Evolutionary conservation across 1,140 invertebrate genomes (phyloP).

Genomic region (Danaus plexippus): DNA sequence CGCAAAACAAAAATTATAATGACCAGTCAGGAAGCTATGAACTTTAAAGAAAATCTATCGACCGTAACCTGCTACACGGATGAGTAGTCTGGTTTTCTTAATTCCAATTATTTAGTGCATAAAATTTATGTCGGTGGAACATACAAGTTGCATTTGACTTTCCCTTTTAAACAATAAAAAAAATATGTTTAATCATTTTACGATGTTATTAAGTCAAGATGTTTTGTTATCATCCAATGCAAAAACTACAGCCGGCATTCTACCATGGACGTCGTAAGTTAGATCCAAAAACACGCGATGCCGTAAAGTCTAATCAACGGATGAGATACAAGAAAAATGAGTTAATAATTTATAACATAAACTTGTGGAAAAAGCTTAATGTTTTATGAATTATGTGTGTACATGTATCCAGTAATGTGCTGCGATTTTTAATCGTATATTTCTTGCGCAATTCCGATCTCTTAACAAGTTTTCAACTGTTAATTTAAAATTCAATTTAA

Average conservation of each 20-base stretch:
- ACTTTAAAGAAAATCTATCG: constrained; percentile 42
- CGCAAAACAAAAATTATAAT: constrained; percentile 32
- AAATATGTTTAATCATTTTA: too few species aligned
- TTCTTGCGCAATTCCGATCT: too few species aligned
- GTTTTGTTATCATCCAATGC: constrained; percentile 17
- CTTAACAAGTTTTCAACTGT: too few species aligned
- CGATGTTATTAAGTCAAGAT: too few species aligned
- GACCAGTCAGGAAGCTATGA: constrained; percentile 41
- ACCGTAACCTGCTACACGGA: constrained; percentile 37
- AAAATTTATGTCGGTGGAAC: constrained; percentile 17
- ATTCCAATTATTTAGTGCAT: constrained; percentile 23
- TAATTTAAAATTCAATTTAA: too few species aligned
- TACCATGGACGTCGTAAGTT: constrained; percentile 23
- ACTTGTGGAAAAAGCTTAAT: constrained; percentile 35
- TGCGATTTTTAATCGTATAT: constrained; percentile 15
- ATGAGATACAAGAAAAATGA: constrained; percentile 57
- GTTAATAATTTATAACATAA: constrained; percentile 60
- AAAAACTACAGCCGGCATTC: constrained; percentile 16
- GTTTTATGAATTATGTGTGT: constrained; percentile 26
- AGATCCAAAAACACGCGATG: constrained; percentile 50
- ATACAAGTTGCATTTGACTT: constrained; percentile 1
- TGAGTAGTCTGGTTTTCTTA: constrained; percentile 41
- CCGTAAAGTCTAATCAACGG: constrained; percentile 39
- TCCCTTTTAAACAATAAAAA: too few species aligned
- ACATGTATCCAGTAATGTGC: constrained; percentile 15